Conservation (phyloP, 2,113 vertebrate species). For the Onychorhynchus coronatus region DNA sequence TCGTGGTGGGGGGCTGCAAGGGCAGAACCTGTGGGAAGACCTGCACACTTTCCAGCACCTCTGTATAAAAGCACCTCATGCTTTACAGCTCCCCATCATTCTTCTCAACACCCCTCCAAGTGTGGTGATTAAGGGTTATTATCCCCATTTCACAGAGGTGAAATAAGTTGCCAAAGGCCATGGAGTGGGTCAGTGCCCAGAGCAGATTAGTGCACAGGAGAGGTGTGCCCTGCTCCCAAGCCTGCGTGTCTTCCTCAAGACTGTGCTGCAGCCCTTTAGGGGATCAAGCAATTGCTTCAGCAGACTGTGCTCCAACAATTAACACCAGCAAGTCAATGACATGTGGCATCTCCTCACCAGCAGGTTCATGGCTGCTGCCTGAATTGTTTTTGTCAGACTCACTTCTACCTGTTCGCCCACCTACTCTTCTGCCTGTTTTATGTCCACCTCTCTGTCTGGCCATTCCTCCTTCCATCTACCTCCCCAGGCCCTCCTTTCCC, state of each 20-base stretch:
- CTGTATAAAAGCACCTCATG: neutral
- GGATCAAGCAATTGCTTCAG: constrained; percentile 17
- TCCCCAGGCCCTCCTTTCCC: neutral
- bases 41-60: neutral
- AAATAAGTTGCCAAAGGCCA: constrained; percentile 50
- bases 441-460: neutral
- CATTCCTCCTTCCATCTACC: neutral
- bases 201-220: neutral
- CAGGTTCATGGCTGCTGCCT: neutral
- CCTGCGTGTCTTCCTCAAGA: neutral
- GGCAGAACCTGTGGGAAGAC: neutral
- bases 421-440: neutral
- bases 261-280: neutral
- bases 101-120: neutral
- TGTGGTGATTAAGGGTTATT: constrained; percentile 39
- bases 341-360: neutral
- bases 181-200: neutral
- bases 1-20: neutral
- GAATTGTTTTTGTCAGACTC: neutral
- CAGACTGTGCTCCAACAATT: constrained; percentile 33
- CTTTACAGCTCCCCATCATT: neutral
- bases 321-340: neutral
- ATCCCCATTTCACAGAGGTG: constrained; percentile 34
- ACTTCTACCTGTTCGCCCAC: neutral
- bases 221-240: neutral